These are phyloP conservation scores for Dolichomitus sp. DNA, from an alignment of 2,888 invertebrate genomes.

Conservation along the genomic window DNA sequence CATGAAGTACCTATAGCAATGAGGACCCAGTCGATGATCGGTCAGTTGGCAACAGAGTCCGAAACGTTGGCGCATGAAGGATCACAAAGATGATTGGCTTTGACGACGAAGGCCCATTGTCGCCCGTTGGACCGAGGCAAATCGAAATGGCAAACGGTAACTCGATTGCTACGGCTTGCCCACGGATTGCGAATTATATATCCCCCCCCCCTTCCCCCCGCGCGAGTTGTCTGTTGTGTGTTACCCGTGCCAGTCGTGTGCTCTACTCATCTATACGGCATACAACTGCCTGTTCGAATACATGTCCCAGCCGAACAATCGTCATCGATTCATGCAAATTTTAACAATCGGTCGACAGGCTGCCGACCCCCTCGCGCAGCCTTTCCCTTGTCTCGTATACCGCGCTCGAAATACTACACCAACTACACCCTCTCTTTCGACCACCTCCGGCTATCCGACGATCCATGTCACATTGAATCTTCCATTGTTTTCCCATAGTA, in stretches of 20 bases:
- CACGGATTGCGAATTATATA: constrained; percentile 84
- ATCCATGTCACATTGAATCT: constrained; percentile 76
- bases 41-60: constrained; percentile 49
- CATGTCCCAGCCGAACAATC: constrained; percentile 82
- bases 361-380: constrained; percentile 61
- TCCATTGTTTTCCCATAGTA: constrained; percentile 79
- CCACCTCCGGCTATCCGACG: constrained; percentile 71
- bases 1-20: constrained; percentile 29
- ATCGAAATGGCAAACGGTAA: constrained; percentile 85
- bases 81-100: constrained; percentile 83
- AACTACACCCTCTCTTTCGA: constrained; percentile 47
- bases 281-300: constrained; percentile 57
- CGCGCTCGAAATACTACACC: constrained; percentile 27
- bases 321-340: constrained; percentile 85
- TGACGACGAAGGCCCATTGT: constrained; percentile 77
- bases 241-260: constrained; percentile 55
- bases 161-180: constrained; percentile 82
- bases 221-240: constrained; percentile 71
- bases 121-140: constrained; percentile 82
- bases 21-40: constrained; percentile 44
- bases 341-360: constrained; percentile 80
- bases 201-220: constrained; percentile 68
- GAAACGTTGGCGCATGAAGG: constrained; percentile 71
- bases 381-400: constrained; percentile 56
- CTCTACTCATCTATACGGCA: constrained; percentile 44